A percentile compares a stretch with the other conserved stretches of the same genome.
phyloP scores from a whole-genome alignment of 2,888 invertebrate species.

The Prosopocoilus inquinatus region DNA sequence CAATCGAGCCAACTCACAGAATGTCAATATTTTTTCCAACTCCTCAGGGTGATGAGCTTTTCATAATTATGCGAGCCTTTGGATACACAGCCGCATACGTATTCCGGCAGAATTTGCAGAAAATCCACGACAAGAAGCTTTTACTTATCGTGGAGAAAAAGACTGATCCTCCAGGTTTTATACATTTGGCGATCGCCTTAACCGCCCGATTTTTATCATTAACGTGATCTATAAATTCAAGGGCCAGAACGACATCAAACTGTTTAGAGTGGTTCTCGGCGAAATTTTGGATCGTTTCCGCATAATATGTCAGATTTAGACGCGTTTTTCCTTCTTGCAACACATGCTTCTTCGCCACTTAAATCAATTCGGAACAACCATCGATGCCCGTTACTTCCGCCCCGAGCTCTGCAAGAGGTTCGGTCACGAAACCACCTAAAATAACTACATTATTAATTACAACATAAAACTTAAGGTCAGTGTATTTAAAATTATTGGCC shows the following conservation, averaged over 20 bases:
- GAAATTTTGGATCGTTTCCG: constrained; percentile 56
- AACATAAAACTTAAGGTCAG: too few relatives aligned
- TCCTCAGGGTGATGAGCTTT: constrained; percentile 67
- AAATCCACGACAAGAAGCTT: constrained; percentile 54
- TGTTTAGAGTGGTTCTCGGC: constrained; percentile 30
- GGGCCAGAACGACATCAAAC: constrained; percentile 64
- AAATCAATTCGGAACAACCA: constrained; percentile 66
- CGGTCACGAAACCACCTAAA: constrained; percentile 19
- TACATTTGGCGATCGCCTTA: constrained; percentile 36
- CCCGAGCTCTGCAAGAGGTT: constrained; percentile 67
- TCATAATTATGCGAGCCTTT: constrained; percentile 83
- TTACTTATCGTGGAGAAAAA: constrained; percentile 48
- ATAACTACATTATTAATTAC: too few relatives aligned
- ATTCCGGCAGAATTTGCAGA: constrained; percentile 71
- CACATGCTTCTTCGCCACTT: constrained; percentile 61
- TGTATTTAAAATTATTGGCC: too few relatives aligned
- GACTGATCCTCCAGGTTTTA: constrained; percentile 49
- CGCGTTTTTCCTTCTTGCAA: not conserved
- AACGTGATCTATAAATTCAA: constrained; percentile 70
- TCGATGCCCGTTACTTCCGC: constrained; percentile 77
- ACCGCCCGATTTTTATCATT: constrained; percentile 56
- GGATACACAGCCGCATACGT: constrained; percentile 67
- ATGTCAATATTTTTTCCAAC: not conserved
- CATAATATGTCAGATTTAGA: constrained; percentile 49
- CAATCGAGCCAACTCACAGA: not conserved